Conservation (phyloP, 2,113 vertebrate genomes). For the Phainopepla nitens region DNA sequence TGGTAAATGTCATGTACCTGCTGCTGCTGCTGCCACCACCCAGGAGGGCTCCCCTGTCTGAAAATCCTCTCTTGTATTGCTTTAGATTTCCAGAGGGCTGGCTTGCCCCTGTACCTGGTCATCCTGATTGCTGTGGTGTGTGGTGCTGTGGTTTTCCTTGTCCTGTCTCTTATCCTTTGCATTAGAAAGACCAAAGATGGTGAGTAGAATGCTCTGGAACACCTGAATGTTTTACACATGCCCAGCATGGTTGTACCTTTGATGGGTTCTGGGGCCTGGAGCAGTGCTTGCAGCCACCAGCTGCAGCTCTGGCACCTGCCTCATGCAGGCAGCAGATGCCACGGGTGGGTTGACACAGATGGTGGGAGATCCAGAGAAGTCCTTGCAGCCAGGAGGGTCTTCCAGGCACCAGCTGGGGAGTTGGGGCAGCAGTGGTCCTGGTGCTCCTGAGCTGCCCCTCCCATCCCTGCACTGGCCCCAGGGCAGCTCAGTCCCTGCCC, state of each 20-base stretch:
- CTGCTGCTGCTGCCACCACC: not conserved
- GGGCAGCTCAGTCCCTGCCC: not conserved
- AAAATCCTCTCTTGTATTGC: not conserved
- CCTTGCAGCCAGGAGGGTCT: not conserved
- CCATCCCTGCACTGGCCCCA: accelerated
- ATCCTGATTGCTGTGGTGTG: conserved; percentile 1
- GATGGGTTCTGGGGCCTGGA: not conserved
- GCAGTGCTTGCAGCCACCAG: not conserved
- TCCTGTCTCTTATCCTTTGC: not conserved
- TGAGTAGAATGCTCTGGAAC: not conserved
- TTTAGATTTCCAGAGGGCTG: not conserved
- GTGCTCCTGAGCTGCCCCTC: not conserved
- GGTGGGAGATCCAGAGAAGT: not conserved
- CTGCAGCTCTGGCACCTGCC: not conserved
- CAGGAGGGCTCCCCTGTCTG: not conserved
- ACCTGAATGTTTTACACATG: accelerated
- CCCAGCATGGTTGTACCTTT: not conserved
- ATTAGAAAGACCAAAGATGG: not conserved
- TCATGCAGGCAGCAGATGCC: accelerated
- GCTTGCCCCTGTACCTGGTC: not conserved
- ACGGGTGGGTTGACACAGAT: accelerated
- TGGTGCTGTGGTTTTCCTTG: not conserved
- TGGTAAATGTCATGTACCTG: too few relatives aligned
- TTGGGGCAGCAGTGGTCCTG: not conserved
- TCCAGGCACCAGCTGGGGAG: accelerated